A percentile compares a stretch with the other conserved stretches of the same genome.
These are phyloP conservation scores for Atlantisia rogersi DNA, from an alignment of 2,113 vertebrate genomes.

Conservation along the genomic window DNA sequence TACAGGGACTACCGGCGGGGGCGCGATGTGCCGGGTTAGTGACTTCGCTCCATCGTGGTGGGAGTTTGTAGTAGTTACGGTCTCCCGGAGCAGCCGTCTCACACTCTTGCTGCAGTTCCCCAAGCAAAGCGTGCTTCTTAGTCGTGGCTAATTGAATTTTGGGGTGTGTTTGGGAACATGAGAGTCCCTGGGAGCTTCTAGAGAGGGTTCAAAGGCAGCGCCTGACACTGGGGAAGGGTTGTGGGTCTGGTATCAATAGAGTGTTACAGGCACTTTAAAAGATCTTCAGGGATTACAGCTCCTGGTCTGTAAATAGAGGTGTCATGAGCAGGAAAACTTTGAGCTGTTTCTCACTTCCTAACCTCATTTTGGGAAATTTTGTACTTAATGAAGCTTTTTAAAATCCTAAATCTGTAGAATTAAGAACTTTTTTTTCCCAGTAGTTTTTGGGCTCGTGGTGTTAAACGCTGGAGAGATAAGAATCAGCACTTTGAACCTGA, in stretches of 20 bases:
- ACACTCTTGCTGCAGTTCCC: rapidly evolving
- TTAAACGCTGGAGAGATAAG: neutral
- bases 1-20: neutral
- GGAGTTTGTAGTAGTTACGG: neutral
- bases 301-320: rapidly evolving
- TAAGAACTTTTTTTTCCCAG: rapidly evolving
- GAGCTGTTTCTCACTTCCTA: neutral
- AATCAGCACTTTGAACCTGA: neutral
- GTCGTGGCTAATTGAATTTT: neutral
- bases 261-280: neutral
- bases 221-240: neutral
- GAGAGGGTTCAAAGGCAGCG: neutral
- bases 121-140: too few relatives aligned
- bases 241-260: neutral
- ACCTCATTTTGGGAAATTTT: neutral
- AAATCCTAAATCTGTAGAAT: neutral
- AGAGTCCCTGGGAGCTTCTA: rapidly evolving
- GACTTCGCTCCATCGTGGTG: rapidly evolving
- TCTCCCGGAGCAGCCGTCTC: neutral
- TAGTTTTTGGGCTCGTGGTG: neutral
- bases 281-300: rapidly evolving
- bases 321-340: neutral
- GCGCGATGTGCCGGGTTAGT: rapidly evolving
- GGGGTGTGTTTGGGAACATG: neutral
- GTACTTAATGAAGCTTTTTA: neutral